Percentiles rank a stretch among this genome's conserved stretches.
Conservation (phyloP, 2,797 vertebrate species). For the Poliocrania exsul region DNA sequence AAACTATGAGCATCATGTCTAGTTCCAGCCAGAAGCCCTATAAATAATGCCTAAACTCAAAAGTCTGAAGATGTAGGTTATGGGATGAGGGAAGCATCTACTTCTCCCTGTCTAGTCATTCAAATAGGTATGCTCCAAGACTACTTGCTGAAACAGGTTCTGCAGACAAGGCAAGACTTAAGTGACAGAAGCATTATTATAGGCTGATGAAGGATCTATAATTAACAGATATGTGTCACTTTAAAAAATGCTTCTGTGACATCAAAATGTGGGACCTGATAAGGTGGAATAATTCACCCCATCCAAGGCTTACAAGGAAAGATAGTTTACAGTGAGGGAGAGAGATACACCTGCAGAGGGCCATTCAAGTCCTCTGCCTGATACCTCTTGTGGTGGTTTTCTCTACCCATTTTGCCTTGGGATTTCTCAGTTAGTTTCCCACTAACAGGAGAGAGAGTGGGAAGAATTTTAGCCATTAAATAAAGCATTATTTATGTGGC, state of each 20-base stretch:
- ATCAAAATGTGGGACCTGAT: neutral
- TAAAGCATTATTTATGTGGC: neutral
- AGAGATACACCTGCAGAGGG: neutral
- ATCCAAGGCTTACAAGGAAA: neutral
- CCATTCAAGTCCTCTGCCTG: neutral
- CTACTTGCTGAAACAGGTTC: neutral
- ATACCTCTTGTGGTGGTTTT: neutral
- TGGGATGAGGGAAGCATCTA: neutral
- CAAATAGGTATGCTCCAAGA: neutral
- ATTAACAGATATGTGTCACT: neutral
- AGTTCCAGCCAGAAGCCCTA: neutral
- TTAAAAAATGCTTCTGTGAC: neutral
- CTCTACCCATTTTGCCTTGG: neutral
- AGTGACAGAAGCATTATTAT: neutral
- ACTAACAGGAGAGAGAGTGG: neutral
- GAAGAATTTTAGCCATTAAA: neutral
- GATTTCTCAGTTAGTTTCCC: neutral
- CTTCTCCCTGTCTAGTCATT: neutral
- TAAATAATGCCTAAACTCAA: neutral
- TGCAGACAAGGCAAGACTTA: neutral
- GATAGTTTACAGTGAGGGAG: neutral
- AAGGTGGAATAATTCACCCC: neutral
- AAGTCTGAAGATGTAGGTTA: neutral
- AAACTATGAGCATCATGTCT: accelerated
- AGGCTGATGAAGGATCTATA: neutral